Evolutionary conservation across 2,888 invertebrate species (phyloP).

Genomic region (Standfussiana lucernea): DNA sequence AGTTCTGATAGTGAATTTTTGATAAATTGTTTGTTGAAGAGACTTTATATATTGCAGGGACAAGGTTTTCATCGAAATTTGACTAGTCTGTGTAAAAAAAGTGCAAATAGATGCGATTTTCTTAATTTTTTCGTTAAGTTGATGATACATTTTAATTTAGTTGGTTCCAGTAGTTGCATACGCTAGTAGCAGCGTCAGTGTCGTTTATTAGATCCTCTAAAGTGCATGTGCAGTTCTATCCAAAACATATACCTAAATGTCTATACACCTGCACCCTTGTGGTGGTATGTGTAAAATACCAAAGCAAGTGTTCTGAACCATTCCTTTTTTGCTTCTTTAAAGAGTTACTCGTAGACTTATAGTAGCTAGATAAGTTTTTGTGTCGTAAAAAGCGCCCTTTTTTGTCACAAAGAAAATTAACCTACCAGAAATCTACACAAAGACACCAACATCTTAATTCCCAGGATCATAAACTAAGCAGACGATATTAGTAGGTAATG

Average conservation of each 20-base stretch:
- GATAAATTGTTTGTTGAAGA: not conserved
- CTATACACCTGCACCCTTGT: not conserved
- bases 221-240: not conserved
- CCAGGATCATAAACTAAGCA: conserved; percentile 51
- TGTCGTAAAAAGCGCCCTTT: not conserved
- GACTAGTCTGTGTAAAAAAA: not conserved
- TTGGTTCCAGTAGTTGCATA: not conserved
- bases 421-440: not conserved
- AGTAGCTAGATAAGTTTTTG: not conserved
- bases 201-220: not conserved
- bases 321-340: not conserved
- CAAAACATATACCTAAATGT: not conserved
- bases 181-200: not conserved
- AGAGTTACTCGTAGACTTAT: not conserved
- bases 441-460: conserved; percentile 24
- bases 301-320: not conserved
- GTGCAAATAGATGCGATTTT: not conserved
- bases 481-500: conserved; percentile 65
- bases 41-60: not conserved
- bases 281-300: not conserved
- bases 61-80: not conserved
- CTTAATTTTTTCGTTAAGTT: not conserved
- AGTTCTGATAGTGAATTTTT: conserved; percentile 37
- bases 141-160: not conserved
- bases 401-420: not conserved